Conservation (phyloP, 2,888 invertebrate species). For the Callimorpha dominula region DNA sequence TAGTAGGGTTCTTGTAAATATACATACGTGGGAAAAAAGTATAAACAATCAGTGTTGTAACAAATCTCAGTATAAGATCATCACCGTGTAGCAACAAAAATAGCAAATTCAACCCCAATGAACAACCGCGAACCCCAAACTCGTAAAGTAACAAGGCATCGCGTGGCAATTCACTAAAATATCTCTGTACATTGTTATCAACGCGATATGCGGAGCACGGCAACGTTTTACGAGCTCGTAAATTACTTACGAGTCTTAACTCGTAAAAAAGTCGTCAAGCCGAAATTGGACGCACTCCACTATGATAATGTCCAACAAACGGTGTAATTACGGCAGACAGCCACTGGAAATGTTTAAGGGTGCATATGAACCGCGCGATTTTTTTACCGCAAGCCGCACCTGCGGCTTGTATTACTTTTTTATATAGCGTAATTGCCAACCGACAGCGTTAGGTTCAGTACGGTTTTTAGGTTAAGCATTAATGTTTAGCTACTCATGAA, state of each 20-base stretch:
- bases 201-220: slow-evolving; percentile 51
- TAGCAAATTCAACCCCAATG: slow-evolving; percentile 11
- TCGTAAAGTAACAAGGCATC: slow-evolving; percentile 28
- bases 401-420: slow-evolving; percentile 17
- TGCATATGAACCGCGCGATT: slow-evolving; percentile 27
- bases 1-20: too few relatives aligned
- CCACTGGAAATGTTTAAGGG: slow-evolving; percentile 45
- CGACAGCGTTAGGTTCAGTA: neutral
- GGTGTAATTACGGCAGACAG: slow-evolving; percentile 64
- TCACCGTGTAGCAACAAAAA: neutral
- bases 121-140: slow-evolving; percentile 18
- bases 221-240: slow-evolving; percentile 72
- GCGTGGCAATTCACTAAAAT: slow-evolving; percentile 45
- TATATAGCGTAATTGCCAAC: neutral
- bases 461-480: neutral
- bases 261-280: slow-evolving; percentile 84
- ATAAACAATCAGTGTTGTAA: too few relatives aligned
- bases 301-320: slow-evolving; percentile 80
- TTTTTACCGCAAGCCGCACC: slow-evolving; percentile 42
- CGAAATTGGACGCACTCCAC: slow-evolving; percentile 81
- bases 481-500: neutral
- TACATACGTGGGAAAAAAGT: too few relatives aligned
- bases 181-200: slow-evolving; percentile 63
- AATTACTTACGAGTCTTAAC: slow-evolving; percentile 80
- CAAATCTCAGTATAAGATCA: neutral